Conservation (phyloP, 2,113 vertebrate genomes). For the Crotophaga sulcirostris region DNA sequence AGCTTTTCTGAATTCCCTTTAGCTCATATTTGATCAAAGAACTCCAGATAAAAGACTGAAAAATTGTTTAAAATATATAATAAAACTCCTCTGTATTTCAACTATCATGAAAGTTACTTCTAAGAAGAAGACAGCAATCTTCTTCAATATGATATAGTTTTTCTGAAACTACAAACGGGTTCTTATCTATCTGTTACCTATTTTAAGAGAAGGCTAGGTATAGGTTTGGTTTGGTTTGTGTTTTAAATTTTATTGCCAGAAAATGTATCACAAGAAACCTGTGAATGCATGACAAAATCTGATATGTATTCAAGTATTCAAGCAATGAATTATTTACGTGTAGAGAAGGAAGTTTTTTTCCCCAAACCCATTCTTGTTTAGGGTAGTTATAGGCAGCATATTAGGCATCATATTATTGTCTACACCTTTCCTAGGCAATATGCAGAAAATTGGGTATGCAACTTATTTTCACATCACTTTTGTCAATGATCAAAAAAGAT, state of each 20-base stretch:
- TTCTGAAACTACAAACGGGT: not conserved
- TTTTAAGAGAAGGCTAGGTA: slow-evolving; percentile 8
- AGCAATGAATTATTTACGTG: slow-evolving; percentile 42
- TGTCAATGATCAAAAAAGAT: not conserved
- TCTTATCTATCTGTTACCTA: slow-evolving; percentile 4
- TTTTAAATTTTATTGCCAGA: slow-evolving; percentile 14
- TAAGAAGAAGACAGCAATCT: not conserved
- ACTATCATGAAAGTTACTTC: slow-evolving; percentile 2
- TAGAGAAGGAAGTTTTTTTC: not conserved
- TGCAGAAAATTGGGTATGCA: not conserved
- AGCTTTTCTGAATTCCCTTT: slow-evolving; percentile 29
- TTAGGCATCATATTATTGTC: not conserved
- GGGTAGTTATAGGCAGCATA: not conserved
- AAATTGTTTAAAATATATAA: slow-evolving; percentile 38
- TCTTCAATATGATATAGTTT: not conserved
- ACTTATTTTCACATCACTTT: slow-evolving; percentile 43
- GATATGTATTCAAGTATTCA: slow-evolving; percentile 46
- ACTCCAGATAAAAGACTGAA: slow-evolving; percentile 29
- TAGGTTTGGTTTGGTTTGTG: slow-evolving; percentile 43
- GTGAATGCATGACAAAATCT: slow-evolving; percentile 20
- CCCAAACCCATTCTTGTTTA: not conserved
- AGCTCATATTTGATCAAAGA: slow-evolving; percentile 45
- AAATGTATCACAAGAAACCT: slow-evolving; percentile 48
- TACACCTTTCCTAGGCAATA: not conserved
- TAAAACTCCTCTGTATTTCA: slow-evolving; percentile 20